Base-by-base conservation (phyloP, 92 coral and sea anemone species). In the Diadumene lineata region DNA sequence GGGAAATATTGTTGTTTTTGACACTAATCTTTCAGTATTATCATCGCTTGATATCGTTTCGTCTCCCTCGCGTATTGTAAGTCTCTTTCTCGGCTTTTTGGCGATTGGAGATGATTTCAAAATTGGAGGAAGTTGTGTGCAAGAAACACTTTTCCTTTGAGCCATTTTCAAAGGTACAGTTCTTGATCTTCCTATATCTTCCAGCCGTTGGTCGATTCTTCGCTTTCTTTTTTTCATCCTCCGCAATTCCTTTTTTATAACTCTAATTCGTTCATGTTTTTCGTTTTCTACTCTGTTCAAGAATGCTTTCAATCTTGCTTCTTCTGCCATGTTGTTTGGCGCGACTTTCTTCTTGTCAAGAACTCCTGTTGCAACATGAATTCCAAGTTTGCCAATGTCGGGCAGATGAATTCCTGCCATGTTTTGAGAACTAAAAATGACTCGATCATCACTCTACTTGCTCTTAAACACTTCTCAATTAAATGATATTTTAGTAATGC, bases 341-440 rank as follows among this genome's bases (percentile, higher is more conserved):
- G 85, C 92, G 2, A 90, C 96, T 72, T 82, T 80, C 51, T 87
- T 90, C 66, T 74, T 73, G 75, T 90, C 96, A 60, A 62, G 78
- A 19, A 90, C 60, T 48, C 96, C 96, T 9, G 96, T 80, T n/a
- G 96, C 96, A 7, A 90, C 79, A 48, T 69, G 89, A 70, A 90
- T 90, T 50, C 96, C 96, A 46, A 90, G 80, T 55, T 85, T 89
- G 7, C 96, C 96, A 43, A 90, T 90, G 31, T 90, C 96, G 0
- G 96, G 96, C 1, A 90, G 77, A 33, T 77, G 92, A 19, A 90
- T 84, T 27, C 96, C 96, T 1, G 92, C 92, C 96, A 90, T 90
- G 53, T 31, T 28, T 15, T 1, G 7, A 6, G 17, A 43, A 38
- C 38, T 10, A 26, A 51, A 7, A 22, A 67, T 31, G 11, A 66